A percentile compares a stretch with the other conserved stretches of the same genome.
Evolutionary conservation across 23 tunicate species (phyloP).

Genomic region (Trididemnum nubilum): DNA sequence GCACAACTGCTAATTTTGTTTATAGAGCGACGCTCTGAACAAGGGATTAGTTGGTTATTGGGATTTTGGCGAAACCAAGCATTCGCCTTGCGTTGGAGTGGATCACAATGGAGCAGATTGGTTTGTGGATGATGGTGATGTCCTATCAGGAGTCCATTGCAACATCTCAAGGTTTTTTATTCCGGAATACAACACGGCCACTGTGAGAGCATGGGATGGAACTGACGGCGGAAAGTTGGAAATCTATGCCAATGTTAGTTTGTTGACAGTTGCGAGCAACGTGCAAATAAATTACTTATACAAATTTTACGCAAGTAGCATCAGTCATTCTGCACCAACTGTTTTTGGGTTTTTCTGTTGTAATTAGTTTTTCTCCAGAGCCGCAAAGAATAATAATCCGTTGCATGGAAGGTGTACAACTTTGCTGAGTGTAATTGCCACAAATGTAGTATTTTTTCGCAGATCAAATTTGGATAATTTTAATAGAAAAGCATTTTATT

Average conservation of each 20-base stretch:
- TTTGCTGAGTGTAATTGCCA: no score
- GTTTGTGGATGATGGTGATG: slow-evolving; percentile 40
- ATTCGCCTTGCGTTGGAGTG: slow-evolving; percentile 44
- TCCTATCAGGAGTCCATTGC: slow-evolving; percentile 50
- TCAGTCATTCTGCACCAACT: no score
- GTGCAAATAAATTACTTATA: no score
- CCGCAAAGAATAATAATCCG: no score
- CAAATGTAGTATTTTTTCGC: no score
- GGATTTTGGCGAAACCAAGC: slow-evolving; percentile 50
- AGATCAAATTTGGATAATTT: no score
- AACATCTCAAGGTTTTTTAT: slow-evolving; percentile 46
- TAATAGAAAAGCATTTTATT: no score
- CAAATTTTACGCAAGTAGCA: background rate
- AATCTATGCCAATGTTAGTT: slow-evolving; percentile 48
- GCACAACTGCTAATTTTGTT: background rate
- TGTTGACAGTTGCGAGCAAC: no score
- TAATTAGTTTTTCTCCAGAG: no score
- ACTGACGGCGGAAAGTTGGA: slow-evolving; percentile 39
- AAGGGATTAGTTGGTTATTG: slow-evolving; percentile 52
- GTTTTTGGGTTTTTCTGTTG: no score
- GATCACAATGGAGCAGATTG: slow-evolving; percentile 58
- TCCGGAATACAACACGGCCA: slow-evolving; percentile 39
- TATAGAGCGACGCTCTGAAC: slow-evolving; percentile 40
- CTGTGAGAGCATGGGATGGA: slow-evolving; percentile 44
- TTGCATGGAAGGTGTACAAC: no score